These are phyloP conservation scores for Alectura lathami DNA, from an alignment of 2,113 vertebrate species.

Conservation along the genomic window DNA sequence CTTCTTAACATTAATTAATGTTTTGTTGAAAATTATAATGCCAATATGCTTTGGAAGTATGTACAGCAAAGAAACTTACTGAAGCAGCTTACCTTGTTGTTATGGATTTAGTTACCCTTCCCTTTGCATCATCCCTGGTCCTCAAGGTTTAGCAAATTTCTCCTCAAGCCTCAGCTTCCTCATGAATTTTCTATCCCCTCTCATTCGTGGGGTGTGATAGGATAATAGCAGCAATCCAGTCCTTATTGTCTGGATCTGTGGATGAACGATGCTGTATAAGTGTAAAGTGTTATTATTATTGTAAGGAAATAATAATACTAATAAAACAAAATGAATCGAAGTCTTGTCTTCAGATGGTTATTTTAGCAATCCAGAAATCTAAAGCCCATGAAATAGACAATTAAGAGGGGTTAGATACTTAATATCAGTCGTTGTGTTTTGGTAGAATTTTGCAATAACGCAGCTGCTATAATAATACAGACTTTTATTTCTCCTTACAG, in stretches of 20 bases:
- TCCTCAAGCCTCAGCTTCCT: not conserved
- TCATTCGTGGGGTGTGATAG: constrained; percentile 4
- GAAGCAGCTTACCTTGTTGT: not conserved
- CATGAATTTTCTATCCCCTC: not conserved
- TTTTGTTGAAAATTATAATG: not conserved
- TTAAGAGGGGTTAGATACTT: constrained; percentile 77
- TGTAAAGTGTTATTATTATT: constrained; percentile 70
- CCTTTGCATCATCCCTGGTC: not conserved
- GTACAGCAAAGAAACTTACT: not conserved
- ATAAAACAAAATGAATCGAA: constrained; percentile 77
- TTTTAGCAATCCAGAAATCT: constrained; percentile 79
- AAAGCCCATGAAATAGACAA: constrained; percentile 80
- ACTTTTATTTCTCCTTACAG: constrained; percentile 77
- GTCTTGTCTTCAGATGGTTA: constrained; percentile 76
- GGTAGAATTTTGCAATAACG: constrained; percentile 75
- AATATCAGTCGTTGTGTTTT: constrained; percentile 75
- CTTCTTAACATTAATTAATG: not conserved
- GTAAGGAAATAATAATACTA: constrained; percentile 74
- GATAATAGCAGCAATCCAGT: constrained; percentile 44
- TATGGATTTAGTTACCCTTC: not conserved
- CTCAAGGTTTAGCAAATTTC: not conserved
- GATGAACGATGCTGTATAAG: constrained; percentile 38
- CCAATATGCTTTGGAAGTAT: not conserved
- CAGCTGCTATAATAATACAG: constrained; percentile 76
- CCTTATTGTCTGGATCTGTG: constrained; percentile 18